These are phyloP conservation scores for Montipora cactus DNA, from an alignment of 64 coral and sea anemone genomes.

Conservation along the genomic window DNA sequence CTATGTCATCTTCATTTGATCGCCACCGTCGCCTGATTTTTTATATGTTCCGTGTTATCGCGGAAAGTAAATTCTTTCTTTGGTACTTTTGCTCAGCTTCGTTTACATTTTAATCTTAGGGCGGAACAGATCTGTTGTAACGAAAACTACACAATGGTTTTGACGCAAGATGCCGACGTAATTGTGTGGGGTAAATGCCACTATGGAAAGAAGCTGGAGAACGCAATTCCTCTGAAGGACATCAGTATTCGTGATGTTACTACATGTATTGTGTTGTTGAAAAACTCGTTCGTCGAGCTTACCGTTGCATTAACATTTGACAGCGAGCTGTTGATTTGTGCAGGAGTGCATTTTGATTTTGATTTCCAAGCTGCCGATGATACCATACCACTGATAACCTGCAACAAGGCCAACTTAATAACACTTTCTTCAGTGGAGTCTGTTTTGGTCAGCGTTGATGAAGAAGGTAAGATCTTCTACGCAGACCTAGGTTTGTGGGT, in stretches of 20 bases:
- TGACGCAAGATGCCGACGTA: conserved; percentile 56
- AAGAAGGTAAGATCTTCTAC: conserved; percentile 18
- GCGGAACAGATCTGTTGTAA: conserved; percentile 56
- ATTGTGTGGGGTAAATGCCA: conserved; percentile 79
- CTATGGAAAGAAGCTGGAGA: conserved; percentile 54
- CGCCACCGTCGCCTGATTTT: too few relatives aligned
- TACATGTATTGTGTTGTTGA: conserved; percentile 15
- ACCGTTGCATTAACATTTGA: conserved; percentile 58
- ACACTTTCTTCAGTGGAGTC: conserved; percentile 29
- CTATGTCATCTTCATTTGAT: too few relatives aligned
- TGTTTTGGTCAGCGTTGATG: conserved; percentile 28
- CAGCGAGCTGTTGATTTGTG: conserved; percentile 73
- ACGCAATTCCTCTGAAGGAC: conserved; percentile 34
- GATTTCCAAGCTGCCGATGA: conserved; percentile 32
- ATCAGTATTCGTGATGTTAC: conserved; percentile 68
- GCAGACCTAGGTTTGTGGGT: conserved; percentile 34
- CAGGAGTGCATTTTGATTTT: background rate
- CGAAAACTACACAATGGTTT: conserved; percentile 85
- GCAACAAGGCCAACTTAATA: conserved; percentile 35
- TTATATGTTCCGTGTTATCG: too few relatives aligned
- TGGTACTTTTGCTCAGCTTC: background rate
- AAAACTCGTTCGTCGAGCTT: conserved; percentile 55
- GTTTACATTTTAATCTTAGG: conserved; percentile 16
- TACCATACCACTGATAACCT: conserved; percentile 41
- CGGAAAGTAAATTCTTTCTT: too few relatives aligned